Conservation (phyloP, 2,113 vertebrate genomes). For the Paraplagusia blochii region DNA sequence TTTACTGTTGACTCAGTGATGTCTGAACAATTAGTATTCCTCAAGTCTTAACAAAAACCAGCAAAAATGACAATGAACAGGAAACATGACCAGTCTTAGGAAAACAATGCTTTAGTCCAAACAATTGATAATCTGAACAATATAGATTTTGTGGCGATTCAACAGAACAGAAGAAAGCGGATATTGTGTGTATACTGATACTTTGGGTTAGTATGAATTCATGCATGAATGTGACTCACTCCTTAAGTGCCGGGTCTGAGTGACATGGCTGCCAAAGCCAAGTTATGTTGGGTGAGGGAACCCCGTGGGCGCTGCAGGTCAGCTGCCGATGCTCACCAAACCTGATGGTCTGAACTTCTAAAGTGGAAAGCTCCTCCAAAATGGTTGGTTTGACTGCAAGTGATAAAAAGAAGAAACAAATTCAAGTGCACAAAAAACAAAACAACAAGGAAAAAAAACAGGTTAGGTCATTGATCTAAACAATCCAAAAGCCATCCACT, state of each 20-base stretch:
- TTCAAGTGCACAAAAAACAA: too few relatives aligned
- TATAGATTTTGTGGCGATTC: too few relatives aligned
- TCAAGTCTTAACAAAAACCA: too few relatives aligned
- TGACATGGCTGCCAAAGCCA: slow-evolving; percentile 88
- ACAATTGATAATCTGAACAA: too few relatives aligned
- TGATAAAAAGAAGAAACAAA: slow-evolving; percentile 4
- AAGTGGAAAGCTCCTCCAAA: slow-evolving; percentile 73
- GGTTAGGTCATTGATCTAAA: slow-evolving; percentile 19
- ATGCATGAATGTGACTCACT: slow-evolving; percentile 61
- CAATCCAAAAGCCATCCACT: background rate
- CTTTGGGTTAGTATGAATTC: too few relatives aligned
- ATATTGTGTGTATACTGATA: too few relatives aligned
- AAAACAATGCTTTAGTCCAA: too few relatives aligned
- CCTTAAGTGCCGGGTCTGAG: slow-evolving; percentile 13
- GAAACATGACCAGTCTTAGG: too few relatives aligned
- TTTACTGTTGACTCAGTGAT: too few relatives aligned
- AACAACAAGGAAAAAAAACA: slow-evolving; percentile 13
- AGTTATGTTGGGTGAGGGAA: slow-evolving; percentile 73
- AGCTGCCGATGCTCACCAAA: slow-evolving; percentile 71
- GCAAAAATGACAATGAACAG: too few relatives aligned
- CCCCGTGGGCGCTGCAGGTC: slow-evolving; percentile 77
- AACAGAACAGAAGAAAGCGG: background rate
- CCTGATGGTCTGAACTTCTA: slow-evolving; percentile 56
- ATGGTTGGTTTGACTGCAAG: slow-evolving; percentile 83
- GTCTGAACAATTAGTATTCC: too few relatives aligned